Percentiles rank a stretch among this genome's conserved stretches.
These are phyloP conservation scores for Onychomys torridus DNA, from an alignment of 2,797 vertebrate genomes.

Conservation along the genomic window DNA sequence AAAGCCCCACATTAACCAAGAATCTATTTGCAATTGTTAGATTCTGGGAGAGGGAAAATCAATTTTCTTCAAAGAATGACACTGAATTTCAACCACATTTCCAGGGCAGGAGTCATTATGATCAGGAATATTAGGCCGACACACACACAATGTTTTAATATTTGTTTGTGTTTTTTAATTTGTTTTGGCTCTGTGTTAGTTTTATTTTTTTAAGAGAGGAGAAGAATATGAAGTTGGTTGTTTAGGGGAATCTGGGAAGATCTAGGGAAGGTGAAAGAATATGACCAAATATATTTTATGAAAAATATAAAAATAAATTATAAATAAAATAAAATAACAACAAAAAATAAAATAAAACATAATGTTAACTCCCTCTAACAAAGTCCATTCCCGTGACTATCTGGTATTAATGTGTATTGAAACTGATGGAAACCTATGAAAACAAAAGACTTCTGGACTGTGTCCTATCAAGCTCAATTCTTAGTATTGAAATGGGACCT, in stretches of 20 bases:
- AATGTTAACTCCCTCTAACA: not conserved
- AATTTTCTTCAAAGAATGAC: not conserved
- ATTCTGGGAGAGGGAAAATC: not conserved
- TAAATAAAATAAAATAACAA: not conserved
- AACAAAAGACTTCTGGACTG: not conserved
- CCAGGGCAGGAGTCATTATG: not conserved
- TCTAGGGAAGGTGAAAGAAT: not conserved
- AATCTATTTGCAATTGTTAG: not conserved
- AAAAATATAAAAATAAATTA: not conserved
- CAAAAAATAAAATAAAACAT: not conserved
- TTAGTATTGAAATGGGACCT: not conserved
- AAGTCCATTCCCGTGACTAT: not conserved
- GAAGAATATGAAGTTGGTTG: not conserved
- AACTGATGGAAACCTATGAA: not conserved
- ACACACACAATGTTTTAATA: not conserved
- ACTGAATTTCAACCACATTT: not conserved
- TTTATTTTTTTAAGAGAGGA: not conserved
- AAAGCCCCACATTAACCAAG: not conserved
- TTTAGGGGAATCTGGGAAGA: not conserved
- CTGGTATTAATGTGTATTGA: not conserved
- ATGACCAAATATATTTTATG: not conserved
- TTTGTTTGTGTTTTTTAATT: not conserved
- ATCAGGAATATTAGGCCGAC: not conserved
- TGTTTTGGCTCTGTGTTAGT: not conserved
- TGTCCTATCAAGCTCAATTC: not conserved